These are phyloP conservation scores for Chrysolina haemoptera DNA, from an alignment of 2,888 invertebrate species.

Conservation along the genomic window DNA sequence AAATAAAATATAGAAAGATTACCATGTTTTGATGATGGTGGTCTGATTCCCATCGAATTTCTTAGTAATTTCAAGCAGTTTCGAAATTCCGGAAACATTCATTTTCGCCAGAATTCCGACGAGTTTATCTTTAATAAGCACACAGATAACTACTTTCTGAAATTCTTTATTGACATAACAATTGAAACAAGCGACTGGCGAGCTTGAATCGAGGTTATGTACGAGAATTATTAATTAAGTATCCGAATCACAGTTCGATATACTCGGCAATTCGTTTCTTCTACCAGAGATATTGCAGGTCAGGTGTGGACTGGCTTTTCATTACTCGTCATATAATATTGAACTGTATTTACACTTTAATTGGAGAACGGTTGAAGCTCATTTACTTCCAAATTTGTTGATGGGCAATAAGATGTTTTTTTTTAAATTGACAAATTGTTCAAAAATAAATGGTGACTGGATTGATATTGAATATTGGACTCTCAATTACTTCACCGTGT, in stretches of 20 bases:
- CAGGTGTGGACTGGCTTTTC: not conserved
- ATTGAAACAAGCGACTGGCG: slow-evolving; percentile 12
- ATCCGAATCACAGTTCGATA: slow-evolving; percentile 4
- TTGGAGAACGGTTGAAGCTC: too few species aligned
- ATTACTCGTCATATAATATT: too few species aligned
- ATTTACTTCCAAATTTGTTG: too few species aligned
- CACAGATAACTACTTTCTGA: slow-evolving; percentile 20
- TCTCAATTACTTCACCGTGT: too few species aligned
- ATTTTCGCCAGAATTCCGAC: slow-evolving; percentile 23
- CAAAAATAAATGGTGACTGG: too few species aligned
- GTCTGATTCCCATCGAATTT: slow-evolving; percentile 21
- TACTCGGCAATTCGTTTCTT: slow-evolving; percentile 1
- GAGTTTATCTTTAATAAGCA: slow-evolving; percentile 17
- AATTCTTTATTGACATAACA: slow-evolving; percentile 20
- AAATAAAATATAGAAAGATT: slow-evolving; percentile 14
- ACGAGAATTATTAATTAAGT: slow-evolving; percentile 4
- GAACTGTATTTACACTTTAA: too few species aligned
- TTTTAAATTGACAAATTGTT: too few species aligned
- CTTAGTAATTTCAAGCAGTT: slow-evolving; percentile 4
- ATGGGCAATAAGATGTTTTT: too few species aligned
- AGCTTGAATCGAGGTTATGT: slow-evolving; percentile 2
- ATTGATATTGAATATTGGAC: too few species aligned
- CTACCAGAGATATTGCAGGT: not conserved
- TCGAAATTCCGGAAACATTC: slow-evolving; percentile 31
- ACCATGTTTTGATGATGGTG: not conserved